Evolutionary conservation across 2,113 vertebrate genomes (phyloP).

Genomic region (Peucedramus taeniatus): DNA sequence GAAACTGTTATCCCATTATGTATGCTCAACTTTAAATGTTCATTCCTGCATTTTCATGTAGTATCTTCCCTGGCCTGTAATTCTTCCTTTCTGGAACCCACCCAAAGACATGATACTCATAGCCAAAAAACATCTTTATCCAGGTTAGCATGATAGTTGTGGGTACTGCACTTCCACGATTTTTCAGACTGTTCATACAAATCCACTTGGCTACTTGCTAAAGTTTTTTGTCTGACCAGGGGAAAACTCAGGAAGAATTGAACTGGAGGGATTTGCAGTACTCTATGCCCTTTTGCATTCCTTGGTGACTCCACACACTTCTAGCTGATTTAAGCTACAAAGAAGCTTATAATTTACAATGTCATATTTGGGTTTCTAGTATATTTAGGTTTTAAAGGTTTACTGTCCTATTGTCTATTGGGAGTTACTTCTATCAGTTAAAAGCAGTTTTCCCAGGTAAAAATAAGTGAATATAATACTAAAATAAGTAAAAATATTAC

Average conservation of each 20-base stretch:
- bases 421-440: not conserved
- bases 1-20: not conserved
- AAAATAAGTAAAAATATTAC: not conserved
- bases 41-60: not conserved
- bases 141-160: not conserved
- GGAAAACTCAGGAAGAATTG: not conserved
- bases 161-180: not conserved
- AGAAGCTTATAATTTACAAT: not conserved
- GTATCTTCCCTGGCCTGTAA: not conserved
- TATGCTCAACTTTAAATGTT: not conserved
- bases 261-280: not conserved
- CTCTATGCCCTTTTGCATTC: not conserved
- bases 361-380: not conserved
- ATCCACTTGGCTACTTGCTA: not conserved
- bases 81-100: not conserved
- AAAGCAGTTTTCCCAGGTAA: not conserved
- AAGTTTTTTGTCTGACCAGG: not conserved
- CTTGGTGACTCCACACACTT: not conserved
- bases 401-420: not conserved
- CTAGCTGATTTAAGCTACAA: not conserved
- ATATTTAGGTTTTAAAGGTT: not conserved
- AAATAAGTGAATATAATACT: not conserved
- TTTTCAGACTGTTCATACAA: not conserved
- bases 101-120: not conserved
- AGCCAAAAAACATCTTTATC: not conserved